phyloP scores from a whole-genome alignment of 2,797 vertebrate genomes.

The Brachyrhaphis roseni region DNA sequence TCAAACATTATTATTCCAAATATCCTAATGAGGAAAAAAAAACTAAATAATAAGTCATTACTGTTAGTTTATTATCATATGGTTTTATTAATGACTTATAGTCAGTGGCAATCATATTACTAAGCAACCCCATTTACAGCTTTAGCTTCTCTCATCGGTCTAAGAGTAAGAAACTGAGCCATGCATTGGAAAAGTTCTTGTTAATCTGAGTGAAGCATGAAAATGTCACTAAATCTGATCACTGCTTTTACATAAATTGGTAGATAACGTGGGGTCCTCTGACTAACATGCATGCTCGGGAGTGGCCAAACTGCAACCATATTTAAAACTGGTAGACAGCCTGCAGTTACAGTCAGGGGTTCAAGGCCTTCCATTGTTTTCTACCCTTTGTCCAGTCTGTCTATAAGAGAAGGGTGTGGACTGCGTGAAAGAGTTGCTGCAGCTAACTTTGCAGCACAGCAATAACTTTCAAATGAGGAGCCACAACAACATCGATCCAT shows the following conservation, averaged over 20 bases:
- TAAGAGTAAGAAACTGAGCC: background rate
- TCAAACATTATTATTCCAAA: background rate
- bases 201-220: constrained; percentile 23
- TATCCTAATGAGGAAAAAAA: constrained; percentile 1
- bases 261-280: constrained; percentile 20
- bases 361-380: constrained; percentile 62
- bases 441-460: constrained; percentile 48
- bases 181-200: background rate
- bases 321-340: constrained; percentile 28
- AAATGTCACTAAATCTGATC: constrained; percentile 9
- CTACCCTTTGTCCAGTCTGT: constrained; percentile 66
- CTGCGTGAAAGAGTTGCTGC: constrained; percentile 61
- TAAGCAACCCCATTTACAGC: no score
- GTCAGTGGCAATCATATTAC: background rate
- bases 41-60: background rate
- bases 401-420: constrained; percentile 58
- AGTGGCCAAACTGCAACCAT: constrained; percentile 42
- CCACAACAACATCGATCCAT: constrained; percentile 47
- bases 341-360: constrained; percentile 43
- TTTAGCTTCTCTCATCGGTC: background rate
- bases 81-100: background rate
- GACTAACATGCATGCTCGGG: constrained; percentile 4
- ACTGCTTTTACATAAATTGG: constrained; percentile 1
- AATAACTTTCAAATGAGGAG: constrained; percentile 36
- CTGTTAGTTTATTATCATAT: background rate